Evolutionary conservation across 2,888 invertebrate genomes (phyloP), one percentile per base, ranked within the genome.

Genomic region (Nemurella pictetii): DNA sequence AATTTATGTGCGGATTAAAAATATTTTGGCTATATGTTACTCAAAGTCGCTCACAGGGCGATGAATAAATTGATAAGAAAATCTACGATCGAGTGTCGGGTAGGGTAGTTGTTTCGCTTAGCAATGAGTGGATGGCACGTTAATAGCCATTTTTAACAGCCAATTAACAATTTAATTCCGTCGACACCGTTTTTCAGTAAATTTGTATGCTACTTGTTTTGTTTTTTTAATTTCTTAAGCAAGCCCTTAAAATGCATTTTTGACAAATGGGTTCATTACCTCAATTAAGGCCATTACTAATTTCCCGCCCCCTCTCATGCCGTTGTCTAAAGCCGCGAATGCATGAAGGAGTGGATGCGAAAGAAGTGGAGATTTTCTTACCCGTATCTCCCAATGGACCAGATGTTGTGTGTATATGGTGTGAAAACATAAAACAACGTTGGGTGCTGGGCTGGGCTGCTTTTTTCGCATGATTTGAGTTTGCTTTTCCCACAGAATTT

Each of bases 401-500:
- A 78, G 78, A 78, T 78, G 78, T 78, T 30, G 29, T 29, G 26
- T 30, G n/a, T 27, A 30, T 15, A 20, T 55, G 55, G 55, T 55
- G 55, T 55, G 55, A 55, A 55, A 55, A 55, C 55, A 55, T 55
- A 75, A 28, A 75, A 75, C 75, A 75, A 75, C 75, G 26, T 75
- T 75, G 75, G 55, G 55, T 55, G 55, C 55, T 55, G 15, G n/a
- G n/a, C n/a, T n/a, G n/a, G n/a, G 75, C 28, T 75, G 26, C 26
- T 75, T 75, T 78, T 78, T 78, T 78, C 78, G 78, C 78, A 78
- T 78, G 78, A 30, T 29, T 28, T 7, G 20, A 78, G 78, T 78
- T 78, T 78, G 78, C 28, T 27, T 78, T 78, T 78, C 78, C 78
- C 78, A 78, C 78, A 28, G 78, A 55, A 20, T 55, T 35, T 35